Evolutionary conservation across 2,113 vertebrate genomes (phyloP).

Genomic region (Prolemur simus): DNA sequence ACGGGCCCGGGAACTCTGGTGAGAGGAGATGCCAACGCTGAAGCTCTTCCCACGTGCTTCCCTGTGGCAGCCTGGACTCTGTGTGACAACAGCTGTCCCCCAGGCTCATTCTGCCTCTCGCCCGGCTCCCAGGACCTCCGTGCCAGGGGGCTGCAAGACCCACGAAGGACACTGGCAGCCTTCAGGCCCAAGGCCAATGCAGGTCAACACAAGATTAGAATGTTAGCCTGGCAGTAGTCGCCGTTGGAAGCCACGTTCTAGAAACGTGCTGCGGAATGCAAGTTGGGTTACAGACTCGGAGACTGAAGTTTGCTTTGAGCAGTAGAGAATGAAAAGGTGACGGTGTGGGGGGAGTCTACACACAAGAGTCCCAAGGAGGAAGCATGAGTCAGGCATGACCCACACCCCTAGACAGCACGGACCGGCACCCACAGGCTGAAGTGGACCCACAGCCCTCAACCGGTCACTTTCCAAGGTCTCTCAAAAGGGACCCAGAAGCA

Average conservation of each 20-base stretch:
- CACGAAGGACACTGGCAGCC: not conserved
- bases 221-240: not conserved
- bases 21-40: not conserved
- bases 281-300: not conserved
- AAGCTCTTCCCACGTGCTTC: not conserved
- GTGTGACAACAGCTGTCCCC: not conserved
- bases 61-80: not conserved
- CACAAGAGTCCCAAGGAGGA: not conserved
- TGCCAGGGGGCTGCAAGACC: not conserved
- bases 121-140: no score
- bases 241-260: not conserved
- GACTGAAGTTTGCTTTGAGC: not conserved
- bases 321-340: not conserved
- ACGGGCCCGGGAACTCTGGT: not conserved
- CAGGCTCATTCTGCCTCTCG: not conserved
- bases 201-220: not conserved
- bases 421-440: not conserved
- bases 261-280: not conserved
- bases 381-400: not conserved
- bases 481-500: not conserved
- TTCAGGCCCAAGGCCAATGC: not conserved
- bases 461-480: not conserved
- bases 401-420: accelerated
- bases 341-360: not conserved
- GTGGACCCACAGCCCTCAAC: accelerated